These are phyloP conservation scores for Varanus komodoensis DNA, from an alignment of 2,113 vertebrate species.

Conservation along the genomic window DNA sequence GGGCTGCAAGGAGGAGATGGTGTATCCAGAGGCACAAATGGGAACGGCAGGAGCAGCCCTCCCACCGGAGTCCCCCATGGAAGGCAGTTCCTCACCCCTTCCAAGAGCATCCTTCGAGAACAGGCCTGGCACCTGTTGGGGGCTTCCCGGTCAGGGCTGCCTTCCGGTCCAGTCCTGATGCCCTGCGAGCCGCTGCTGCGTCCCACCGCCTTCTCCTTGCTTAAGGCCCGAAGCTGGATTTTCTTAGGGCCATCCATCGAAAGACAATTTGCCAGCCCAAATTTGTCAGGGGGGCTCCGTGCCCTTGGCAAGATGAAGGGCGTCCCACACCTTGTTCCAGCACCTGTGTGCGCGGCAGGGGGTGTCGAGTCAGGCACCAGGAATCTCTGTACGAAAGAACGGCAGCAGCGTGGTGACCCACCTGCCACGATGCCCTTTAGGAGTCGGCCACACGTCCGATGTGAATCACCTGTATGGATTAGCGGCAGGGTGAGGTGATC, in stretches of 20 bases:
- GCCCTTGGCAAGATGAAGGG: not conserved
- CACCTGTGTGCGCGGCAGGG: not conserved
- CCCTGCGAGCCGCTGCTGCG: not conserved
- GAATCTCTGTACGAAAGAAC: not conserved
- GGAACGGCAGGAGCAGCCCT: not conserved
- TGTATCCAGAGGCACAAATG: not conserved
- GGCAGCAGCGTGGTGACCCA: fast-evolving
- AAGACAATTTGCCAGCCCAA: not conserved
- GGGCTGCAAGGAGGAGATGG: not conserved
- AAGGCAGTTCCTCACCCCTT: not conserved
- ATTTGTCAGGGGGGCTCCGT: too few species aligned
- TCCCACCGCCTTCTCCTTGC: not conserved
- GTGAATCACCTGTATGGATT: not conserved
- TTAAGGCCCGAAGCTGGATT: not conserved
- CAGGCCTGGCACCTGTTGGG: not conserved
- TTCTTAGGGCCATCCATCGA: not conserved
- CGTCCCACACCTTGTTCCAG: not conserved
- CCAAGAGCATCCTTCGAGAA: not conserved
- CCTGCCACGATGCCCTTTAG: not conserved
- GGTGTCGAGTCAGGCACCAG: not conserved
- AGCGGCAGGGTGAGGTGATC: too few species aligned
- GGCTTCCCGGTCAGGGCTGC: not conserved
- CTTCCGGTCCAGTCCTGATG: too few species aligned
- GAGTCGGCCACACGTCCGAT: not conserved
- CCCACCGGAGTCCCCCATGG: not conserved